Percentiles rank a stretch among this genome's conserved stretches.
phyloP scores from a whole-genome alignment of 2,113 vertebrate genomes.

The Centrocercus urophasianus region DNA sequence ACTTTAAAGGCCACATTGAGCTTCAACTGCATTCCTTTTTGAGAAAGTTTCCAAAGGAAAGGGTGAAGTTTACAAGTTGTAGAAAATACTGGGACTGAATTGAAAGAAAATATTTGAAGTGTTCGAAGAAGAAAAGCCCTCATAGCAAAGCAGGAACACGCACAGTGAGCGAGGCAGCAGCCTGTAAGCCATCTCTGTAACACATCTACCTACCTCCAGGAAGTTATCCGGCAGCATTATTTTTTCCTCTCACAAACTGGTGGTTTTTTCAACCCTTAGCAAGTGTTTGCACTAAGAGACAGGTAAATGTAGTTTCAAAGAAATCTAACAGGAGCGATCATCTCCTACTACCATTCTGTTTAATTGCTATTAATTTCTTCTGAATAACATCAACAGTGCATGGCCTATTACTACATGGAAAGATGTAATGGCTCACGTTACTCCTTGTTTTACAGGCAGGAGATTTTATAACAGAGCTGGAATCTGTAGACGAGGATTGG shows the following conservation, averaged over 20 bases:
- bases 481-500: conserved; percentile 89
- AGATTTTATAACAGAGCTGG: conserved; percentile 84
- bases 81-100: background rate
- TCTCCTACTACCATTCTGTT: background rate
- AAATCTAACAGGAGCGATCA: background rate
- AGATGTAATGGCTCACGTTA: background rate
- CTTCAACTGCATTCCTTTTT: background rate
- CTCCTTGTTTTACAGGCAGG: conserved; percentile 82
- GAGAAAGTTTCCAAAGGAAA: background rate
- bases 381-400: background rate
- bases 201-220: fast-evolving
- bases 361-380: background rate
- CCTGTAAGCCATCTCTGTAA: background rate
- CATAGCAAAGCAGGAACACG: background rate
- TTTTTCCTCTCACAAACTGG: background rate
- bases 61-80: background rate
- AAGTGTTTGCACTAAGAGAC: background rate
- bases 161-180: background rate
- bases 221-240: background rate
- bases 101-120: background rate
- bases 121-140: background rate
- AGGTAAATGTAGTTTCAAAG: background rate
- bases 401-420: background rate
- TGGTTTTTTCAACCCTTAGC: background rate
- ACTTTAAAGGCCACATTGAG: background rate